A percentile compares a stretch with the other conserved stretches of the same genome.
Evolutionary conservation across 2,888 invertebrate genomes (phyloP).

Genomic region (Himalopsyche japonica): DNA sequence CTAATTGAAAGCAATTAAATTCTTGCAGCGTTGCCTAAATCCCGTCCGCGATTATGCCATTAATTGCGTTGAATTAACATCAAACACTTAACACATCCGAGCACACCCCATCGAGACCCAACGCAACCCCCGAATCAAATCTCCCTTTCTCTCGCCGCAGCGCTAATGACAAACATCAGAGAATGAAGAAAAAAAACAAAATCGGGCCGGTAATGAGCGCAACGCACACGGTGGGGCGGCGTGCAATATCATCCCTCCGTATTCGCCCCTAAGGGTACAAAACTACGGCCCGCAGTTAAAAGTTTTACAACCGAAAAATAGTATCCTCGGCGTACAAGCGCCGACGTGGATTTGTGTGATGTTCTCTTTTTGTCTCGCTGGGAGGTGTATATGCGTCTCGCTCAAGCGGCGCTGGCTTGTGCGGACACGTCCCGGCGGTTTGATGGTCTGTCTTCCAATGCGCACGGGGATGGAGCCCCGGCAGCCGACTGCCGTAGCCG

Average conservation of each 20-base stretch:
- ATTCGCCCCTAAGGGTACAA: constrained; percentile 27
- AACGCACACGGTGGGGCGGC: constrained; percentile 3
- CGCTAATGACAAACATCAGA: constrained; percentile 27
- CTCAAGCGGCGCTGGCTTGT: constrained; percentile 53
- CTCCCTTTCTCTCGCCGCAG: constrained; percentile 18
- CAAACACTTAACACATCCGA: constrained; percentile 9
- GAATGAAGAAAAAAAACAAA: background rate
- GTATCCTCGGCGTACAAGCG: constrained; percentile 43
- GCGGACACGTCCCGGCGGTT: constrained; percentile 56
- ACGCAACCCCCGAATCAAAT: constrained; percentile 19
- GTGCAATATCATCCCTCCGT: constrained; percentile 2
- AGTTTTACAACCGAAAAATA: constrained; percentile 40
- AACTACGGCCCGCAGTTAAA: constrained; percentile 36
- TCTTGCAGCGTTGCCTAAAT: constrained; percentile 5
- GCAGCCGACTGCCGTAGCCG: constrained; percentile 48
- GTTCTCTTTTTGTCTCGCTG: constrained; percentile 47
- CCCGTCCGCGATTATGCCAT: constrained; percentile 24
- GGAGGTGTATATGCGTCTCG: constrained; percentile 48
- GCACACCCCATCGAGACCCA: background rate
- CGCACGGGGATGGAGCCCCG: constrained; percentile 52
- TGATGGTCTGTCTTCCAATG: constrained; percentile 64
- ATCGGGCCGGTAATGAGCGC: constrained; percentile 2
- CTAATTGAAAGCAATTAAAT: background rate
- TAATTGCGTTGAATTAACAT: constrained; percentile 16
- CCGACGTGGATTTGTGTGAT: constrained; percentile 45